A percentile compares a stretch with the other conserved stretches of the same genome.
phyloP scores from a whole-genome alignment of 2,888 invertebrate genomes.

The Malachius bipustulatus region DNA sequence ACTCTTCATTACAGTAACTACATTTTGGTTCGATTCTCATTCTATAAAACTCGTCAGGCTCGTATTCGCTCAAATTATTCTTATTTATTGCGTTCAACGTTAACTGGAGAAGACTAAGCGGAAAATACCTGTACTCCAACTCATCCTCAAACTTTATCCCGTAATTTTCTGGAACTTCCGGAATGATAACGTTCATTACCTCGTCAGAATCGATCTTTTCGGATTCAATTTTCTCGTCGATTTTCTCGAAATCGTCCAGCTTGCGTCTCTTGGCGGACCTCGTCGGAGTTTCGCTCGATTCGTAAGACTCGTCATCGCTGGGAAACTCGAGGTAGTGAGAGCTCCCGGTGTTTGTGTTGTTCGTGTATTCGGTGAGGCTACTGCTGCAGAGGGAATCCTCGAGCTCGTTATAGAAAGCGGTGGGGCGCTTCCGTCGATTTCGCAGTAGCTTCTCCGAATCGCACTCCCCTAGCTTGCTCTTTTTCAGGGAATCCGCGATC shows the following conservation, averaged over 20 bases:
- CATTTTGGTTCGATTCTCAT: slow-evolving; percentile 25
- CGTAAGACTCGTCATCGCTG: slow-evolving; percentile 16
- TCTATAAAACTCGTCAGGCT: slow-evolving; percentile 21
- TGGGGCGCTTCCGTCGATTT: slow-evolving; percentile 25
- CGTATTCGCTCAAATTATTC: slow-evolving; percentile 27
- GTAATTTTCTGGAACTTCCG: slow-evolving; percentile 9
- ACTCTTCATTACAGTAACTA: slow-evolving; percentile 28
- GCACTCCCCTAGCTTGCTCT: slow-evolving; percentile 22
- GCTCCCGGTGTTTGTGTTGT: slow-evolving; percentile 27
- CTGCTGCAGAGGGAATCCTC: slow-evolving; percentile 32
- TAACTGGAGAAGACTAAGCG: slow-evolving; percentile 28
- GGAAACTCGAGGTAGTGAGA: slow-evolving; percentile 23
- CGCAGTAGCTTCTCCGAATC: slow-evolving; percentile 16
- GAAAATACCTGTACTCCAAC: slow-evolving; percentile 24
- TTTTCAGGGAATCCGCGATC: slow-evolving; percentile 27
- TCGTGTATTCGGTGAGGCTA: slow-evolving; percentile 26
- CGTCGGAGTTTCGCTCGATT: slow-evolving; percentile 7
- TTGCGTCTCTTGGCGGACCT: slow-evolving; percentile 12
- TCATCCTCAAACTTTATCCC: slow-evolving; percentile 11
- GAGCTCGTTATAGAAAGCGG: slow-evolving; percentile 27
- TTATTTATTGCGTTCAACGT: slow-evolving; percentile 30
- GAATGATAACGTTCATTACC: neutral
- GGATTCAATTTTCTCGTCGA: slow-evolving; percentile 10
- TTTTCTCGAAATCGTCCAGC: slow-evolving; percentile 9
- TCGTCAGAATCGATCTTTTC: slow-evolving; percentile 6